Evolutionary conservation across 2,888 invertebrate species (phyloP), one percentile per base, ranked within the genome.

Genomic region (Criorhina ranunculi): DNA sequence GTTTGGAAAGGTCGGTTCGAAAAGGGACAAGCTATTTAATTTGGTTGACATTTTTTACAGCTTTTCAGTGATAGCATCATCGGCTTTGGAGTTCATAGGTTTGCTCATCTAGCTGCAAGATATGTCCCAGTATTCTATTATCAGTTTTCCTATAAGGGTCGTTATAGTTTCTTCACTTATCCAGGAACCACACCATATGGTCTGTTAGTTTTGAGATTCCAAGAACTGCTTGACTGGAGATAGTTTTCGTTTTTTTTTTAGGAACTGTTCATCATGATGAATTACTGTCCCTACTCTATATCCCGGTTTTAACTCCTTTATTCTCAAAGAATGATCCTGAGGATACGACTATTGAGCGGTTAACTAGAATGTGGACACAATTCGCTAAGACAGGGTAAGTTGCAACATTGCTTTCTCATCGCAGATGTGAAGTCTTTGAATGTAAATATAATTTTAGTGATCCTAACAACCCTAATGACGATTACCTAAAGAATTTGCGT

Each of bases 61-160:
- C 86, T 95, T 5, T 95, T 93, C 72, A 92, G 93, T 0, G 95
- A 95, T 88, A 90, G 93, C 0, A 86, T 94, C 1, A 93, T 93
- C 66, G 94, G 93, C 0, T 94, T 94, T 87, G 92, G 92, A 3
- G 93, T 93, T 0, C 93, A 95, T 88, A 93, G 94, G 53, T 92
- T 94, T 70, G 93, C 93, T 0, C 93, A 93, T 87, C 88, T 95
- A 31, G 91, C 95, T 87, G 92, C 94, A 0, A 91, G 93, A 3
- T 91, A 93, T 72, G 94, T 93, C 0, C 90, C 91, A 0, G 93
- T 95, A 6, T 95, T 93, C 89, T 94, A 94, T 87, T 94, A 94
- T 88, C 90, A 93, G 69, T 94, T 95, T 87, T 92, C 93, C 1
- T 95, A 94, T 88, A 92, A 93, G 83, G 95, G 95, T 12, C 92